Conservation (phyloP, 2,888 invertebrate genomes). For the Portevinia maculata region DNA sequence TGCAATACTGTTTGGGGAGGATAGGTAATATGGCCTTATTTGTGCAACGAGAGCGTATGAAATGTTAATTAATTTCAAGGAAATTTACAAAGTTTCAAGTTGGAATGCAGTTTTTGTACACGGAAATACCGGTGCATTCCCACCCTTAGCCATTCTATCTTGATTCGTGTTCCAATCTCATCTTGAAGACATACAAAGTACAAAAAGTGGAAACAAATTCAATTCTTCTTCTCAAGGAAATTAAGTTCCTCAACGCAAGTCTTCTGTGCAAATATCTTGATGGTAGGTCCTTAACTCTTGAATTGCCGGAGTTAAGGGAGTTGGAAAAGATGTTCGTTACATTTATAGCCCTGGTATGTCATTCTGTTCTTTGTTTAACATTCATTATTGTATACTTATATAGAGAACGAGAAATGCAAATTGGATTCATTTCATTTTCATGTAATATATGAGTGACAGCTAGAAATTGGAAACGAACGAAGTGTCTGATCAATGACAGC, state of each 20-base stretch:
- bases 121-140: constrained; percentile 47
- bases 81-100: constrained; percentile 73
- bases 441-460: not conserved
- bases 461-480: not conserved
- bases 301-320: not conserved
- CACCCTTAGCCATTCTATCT: not conserved
- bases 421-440: constrained; percentile 9
- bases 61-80: constrained; percentile 69
- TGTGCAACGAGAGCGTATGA: constrained; percentile 38
- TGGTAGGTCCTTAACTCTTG: not conserved
- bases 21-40: constrained; percentile 17
- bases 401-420: constrained; percentile 21
- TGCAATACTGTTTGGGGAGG: not conserved
- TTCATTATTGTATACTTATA: not conserved
- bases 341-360: not conserved
- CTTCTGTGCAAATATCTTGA: constrained; percentile 11
- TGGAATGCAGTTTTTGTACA: constrained; percentile 41
- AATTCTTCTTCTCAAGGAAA: constrained; percentile 22
- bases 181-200: constrained; percentile 19
- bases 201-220: constrained; percentile 12
- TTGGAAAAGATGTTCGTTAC: not conserved
- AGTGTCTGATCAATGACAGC: not conserved
- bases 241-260: constrained; percentile 27
- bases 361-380: not conserved
- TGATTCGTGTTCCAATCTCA: constrained; percentile 28